phyloP scores from a whole-genome alignment of 2,888 invertebrate genomes.

The Kryphioiulus occultus region DNA sequence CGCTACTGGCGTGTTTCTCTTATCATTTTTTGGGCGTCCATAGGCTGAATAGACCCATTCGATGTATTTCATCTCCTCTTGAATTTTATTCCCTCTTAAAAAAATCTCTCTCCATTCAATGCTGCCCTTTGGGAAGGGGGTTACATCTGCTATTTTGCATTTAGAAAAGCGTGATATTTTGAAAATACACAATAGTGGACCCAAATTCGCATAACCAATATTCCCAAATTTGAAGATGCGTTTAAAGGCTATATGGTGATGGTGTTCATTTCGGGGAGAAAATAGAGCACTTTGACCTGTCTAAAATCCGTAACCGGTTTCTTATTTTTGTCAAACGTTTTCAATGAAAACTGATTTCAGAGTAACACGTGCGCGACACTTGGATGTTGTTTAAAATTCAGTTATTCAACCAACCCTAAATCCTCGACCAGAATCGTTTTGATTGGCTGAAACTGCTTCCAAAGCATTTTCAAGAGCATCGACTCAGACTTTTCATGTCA shows the following conservation, averaged over 20 bases:
- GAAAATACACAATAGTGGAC: not conserved
- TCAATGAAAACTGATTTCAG: not conserved
- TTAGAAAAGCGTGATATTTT: not conserved
- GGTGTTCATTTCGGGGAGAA: not conserved
- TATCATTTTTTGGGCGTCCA: slow-evolving; percentile 1
- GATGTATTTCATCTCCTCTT: slow-evolving; percentile 29
- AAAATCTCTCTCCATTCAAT: not conserved
- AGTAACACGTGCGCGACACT: not conserved
- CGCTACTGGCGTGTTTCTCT: slow-evolving; percentile 23
- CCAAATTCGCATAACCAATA: not conserved
- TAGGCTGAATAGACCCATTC: not conserved
- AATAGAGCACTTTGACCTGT: not conserved
- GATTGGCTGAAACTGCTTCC: not conserved
- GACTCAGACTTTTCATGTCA: not conserved
- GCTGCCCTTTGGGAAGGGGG: not conserved
- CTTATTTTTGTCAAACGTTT: not conserved
- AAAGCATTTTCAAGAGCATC: not conserved
- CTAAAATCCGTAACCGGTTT: not conserved
- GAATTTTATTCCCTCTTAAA: slow-evolving; percentile 22
- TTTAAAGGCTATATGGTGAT: not conserved
- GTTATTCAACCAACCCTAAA: not conserved
- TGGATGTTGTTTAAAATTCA: not conserved
- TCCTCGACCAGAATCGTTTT: not conserved
- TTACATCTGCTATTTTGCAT: slow-evolving; percentile 21
- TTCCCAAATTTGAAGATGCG: not conserved